Evolutionary conservation across 2,797 vertebrate genomes (phyloP).

Genomic region (Aeoliscus strigatus): DNA sequence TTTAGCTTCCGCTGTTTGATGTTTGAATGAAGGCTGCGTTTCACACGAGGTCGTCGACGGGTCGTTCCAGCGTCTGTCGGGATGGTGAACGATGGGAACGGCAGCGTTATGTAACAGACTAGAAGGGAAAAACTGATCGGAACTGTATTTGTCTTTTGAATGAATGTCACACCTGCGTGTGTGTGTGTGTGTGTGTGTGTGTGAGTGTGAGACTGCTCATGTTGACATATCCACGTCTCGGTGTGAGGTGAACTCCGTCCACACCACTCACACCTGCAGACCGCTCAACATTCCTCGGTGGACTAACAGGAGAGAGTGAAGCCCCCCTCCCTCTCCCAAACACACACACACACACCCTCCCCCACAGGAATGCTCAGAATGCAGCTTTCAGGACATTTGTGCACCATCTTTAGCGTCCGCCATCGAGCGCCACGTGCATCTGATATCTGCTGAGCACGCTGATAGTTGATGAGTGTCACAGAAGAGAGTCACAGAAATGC

Average conservation of each 20-base stretch:
- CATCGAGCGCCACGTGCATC: not conserved
- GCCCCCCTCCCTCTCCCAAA: constrained; percentile 34
- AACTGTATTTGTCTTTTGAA: not conserved
- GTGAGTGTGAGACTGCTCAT: not conserved
- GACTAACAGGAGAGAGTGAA: constrained; percentile 44
- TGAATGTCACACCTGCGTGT: not conserved
- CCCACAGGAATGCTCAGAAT: constrained; percentile 52
- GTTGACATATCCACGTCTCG: constrained; percentile 27
- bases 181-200: too few relatives aligned
- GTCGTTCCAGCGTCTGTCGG: too few relatives aligned
- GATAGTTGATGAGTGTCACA: too few relatives aligned
- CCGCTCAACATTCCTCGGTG: constrained; percentile 53
- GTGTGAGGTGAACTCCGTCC: constrained; percentile 57
- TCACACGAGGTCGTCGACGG: too few relatives aligned
- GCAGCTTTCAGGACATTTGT: constrained; percentile 17
- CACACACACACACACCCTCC: too few relatives aligned
- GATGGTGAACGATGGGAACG: too few relatives aligned
- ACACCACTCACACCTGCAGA: constrained; percentile 48
- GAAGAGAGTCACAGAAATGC: too few relatives aligned
- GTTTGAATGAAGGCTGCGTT: too few relatives aligned
- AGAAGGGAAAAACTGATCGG: too few relatives aligned
- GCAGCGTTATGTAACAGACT: too few relatives aligned
- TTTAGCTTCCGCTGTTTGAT: too few relatives aligned
- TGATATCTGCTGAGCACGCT: too few relatives aligned
- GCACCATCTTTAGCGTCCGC: constrained; percentile 5